Evolutionary conservation across 1,140 invertebrate genomes (phyloP).

Genomic region (Leptinotarsa texana): DNA sequence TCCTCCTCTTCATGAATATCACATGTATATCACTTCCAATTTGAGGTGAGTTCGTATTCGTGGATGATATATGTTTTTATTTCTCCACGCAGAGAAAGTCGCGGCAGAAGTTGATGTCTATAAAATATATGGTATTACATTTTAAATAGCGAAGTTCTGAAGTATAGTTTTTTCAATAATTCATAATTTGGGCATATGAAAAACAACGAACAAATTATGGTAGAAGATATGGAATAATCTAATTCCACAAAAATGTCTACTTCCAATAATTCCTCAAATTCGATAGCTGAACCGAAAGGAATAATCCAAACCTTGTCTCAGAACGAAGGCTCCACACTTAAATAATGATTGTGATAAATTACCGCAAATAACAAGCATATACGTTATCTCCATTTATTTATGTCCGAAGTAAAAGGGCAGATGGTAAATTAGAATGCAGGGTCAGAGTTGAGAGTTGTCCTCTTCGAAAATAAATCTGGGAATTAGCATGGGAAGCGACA

Average conservation of each 20-base stretch:
- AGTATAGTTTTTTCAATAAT: too few relatives aligned
- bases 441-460: constrained; percentile 32
- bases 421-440: constrained; percentile 34
- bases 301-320: neutral
- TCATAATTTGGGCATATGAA: too few relatives aligned
- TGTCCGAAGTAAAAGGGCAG: constrained; percentile 30
- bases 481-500: constrained; percentile 40
- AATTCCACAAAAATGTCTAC: neutral
- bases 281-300: neutral
- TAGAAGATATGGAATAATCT: too few relatives aligned
- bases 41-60: too few relatives aligned
- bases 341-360: constrained; percentile 17
- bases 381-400: constrained; percentile 32
- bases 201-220: too few relatives aligned
- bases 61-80: too few relatives aligned
- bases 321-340: constrained; percentile 7
- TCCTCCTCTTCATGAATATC: too few relatives aligned
- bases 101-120: too few relatives aligned
- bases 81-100: too few relatives aligned
- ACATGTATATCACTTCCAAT: too few relatives aligned
- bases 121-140: too few relatives aligned
- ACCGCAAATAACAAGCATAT: constrained; percentile 13
- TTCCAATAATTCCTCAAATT: neutral
- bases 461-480: constrained; percentile 38
- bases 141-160: too few relatives aligned